Evolutionary conservation across 2,797 vertebrate species (phyloP).

Genomic region (Okamejei kenojei): DNA sequence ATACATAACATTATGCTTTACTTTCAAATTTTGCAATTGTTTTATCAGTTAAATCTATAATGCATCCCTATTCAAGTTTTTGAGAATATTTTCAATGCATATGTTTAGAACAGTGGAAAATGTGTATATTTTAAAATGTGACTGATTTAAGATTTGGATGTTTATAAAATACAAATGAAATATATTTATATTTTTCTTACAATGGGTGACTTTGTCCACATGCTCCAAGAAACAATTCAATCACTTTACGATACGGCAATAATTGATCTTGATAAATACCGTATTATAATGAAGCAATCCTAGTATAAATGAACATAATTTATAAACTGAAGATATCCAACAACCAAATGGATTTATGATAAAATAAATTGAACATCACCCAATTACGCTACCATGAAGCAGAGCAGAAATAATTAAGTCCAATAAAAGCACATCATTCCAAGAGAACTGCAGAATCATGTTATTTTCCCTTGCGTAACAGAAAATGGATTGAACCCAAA

Average conservation of each 20-base stretch:
- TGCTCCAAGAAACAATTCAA: background rate
- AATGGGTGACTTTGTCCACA: background rate
- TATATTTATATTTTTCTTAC: background rate
- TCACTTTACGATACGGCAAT: background rate
- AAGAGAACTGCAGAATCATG: background rate
- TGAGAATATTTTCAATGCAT: background rate
- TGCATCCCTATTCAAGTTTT: background rate
- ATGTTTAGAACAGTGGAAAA: background rate
- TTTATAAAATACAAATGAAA: background rate
- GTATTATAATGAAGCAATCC: background rate
- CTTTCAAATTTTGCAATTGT: background rate
- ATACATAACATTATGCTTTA: background rate
- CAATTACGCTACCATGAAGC: background rate
- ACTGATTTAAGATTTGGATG: background rate
- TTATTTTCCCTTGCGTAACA: background rate
- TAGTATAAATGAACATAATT: background rate
- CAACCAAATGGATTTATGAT: background rate
- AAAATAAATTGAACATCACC: background rate
- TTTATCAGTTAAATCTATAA: background rate
- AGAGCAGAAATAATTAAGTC: background rate
- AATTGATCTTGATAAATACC: background rate
- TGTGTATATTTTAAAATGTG: background rate
- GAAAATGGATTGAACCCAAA: background rate
- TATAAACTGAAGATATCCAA: conserved; percentile 3
- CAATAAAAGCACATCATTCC: background rate